A percentile compares a stretch with the other conserved stretches of the same genome.
phyloP scores from a whole-genome alignment of 2,113 vertebrate species.

The Gyps fulvus region DNA sequence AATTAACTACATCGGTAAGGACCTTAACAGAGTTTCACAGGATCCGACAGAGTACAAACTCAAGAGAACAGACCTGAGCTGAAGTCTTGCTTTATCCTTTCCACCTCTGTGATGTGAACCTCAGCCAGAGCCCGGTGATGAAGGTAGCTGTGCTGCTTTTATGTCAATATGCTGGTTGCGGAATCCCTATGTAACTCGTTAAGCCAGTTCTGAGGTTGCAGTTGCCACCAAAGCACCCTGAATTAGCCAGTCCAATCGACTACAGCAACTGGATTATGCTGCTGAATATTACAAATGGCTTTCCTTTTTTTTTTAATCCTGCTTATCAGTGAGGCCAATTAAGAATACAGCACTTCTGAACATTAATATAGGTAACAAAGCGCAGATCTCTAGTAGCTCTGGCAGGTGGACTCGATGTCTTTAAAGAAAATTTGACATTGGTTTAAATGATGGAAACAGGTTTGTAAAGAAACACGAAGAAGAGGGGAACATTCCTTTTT shows the following conservation, averaged over 20 bases:
- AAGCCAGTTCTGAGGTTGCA: not conserved
- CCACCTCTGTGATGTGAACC: not conserved
- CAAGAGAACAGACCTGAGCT: not conserved
- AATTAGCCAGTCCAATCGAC: not conserved
- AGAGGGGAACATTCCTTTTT: conserved; percentile 57
- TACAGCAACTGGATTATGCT: not conserved
- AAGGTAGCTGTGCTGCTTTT: not conserved
- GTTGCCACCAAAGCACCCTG: not conserved
- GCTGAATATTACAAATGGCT: not conserved
- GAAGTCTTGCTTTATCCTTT: not conserved
- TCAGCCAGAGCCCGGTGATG: not conserved
- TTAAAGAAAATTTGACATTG: not conserved
- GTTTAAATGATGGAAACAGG: not conserved
- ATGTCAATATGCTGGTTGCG: not conserved
- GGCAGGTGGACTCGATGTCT: not conserved
- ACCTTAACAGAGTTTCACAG: not conserved
- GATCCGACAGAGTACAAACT: not conserved
- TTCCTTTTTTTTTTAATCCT: not conserved
- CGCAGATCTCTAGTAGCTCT: not conserved
- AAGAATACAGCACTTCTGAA: not conserved
- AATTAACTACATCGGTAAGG: not conserved
- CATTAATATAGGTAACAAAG: not conserved
- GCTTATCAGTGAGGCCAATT: not conserved
- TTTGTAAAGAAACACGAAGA: not conserved
- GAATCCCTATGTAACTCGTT: not conserved